Base-by-base conservation (phyloP, 2,888 invertebrate species). In the Heliconius hortense region DNA sequence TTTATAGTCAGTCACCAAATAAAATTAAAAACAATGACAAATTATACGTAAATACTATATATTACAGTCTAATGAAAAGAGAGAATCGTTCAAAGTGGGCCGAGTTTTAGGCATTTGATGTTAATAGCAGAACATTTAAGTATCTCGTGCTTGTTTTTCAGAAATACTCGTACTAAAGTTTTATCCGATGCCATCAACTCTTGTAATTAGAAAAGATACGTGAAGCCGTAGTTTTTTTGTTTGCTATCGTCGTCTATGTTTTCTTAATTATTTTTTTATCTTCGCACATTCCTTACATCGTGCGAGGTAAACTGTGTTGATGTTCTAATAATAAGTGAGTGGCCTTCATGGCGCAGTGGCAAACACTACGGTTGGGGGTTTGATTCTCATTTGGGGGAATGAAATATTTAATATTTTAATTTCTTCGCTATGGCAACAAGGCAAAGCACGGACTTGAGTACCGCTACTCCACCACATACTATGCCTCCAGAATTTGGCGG, bases 71-170 rank as follows among this genome's bases (percentile, higher is more conserved):
- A 43, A 69, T 74, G 53, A 31, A 75, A 75, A 76, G 39, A 72
- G 69, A 68, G 63, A 77, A 73, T 70, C 72, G 66, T 78, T 78
- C 70, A 70, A 66, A 67, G 69, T 10, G 35, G 35, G 10, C 59
- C 60, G 59, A 78, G 79, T 81, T 84, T 78, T 72, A 76, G 81
- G 79, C 81, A 81, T 81, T 81, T 80, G 77, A 81, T 84, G 82
- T 83, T 85, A 84, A 86, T 85, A 84, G 82, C 82, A 80, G 81
- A 82, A 81, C 81, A 81, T 82, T 82, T 84, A 81, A 78, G 74
- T 78, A 80, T 82, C 80, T 84, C 82, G 81, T 77, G 82, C 81
- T 82, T 81, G 81, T 82, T 80, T 80, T 81, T 76, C 77, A 77
- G 76, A 80, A 80, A 81, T 81, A 81, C 69, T 74, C 72, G 78